These are phyloP conservation scores for Lontra canadensis DNA, from an alignment of 2,113 vertebrate genomes.

Conservation along the genomic window DNA sequence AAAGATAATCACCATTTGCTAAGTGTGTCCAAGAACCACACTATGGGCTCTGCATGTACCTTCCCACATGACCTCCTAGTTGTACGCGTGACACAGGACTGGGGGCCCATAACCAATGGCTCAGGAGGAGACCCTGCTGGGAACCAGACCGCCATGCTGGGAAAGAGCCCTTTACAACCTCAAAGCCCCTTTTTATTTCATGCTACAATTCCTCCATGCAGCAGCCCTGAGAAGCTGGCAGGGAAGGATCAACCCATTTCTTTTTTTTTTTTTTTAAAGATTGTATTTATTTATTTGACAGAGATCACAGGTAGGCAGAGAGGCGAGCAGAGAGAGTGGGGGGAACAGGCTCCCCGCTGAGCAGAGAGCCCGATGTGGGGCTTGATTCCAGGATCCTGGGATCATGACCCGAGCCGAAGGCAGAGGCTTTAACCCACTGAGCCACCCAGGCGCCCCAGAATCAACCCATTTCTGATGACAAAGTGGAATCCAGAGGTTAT, in stretches of 20 bases:
- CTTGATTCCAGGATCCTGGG: too few relatives aligned
- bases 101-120: too few relatives aligned
- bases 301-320: too few relatives aligned
- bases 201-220: rapidly evolving
- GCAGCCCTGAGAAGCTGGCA: neutral
- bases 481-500: neutral
- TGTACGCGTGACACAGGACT: neutral
- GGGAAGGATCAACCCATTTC: neutral
- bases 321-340: too few relatives aligned
- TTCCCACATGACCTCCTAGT: neutral
- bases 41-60: rapidly evolving
- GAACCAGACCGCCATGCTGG: rapidly evolving
- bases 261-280: too few relatives aligned
- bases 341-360: too few relatives aligned
- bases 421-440: too few relatives aligned
- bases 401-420: too few relatives aligned
- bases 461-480: neutral
- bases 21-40: rapidly evolving
- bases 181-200: rapidly evolving
- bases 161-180: neutral
- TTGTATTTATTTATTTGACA: too few relatives aligned
- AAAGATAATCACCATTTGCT: neutral
- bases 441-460: neutral
- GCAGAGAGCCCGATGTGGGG: too few relatives aligned
- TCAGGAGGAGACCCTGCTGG: neutral